Conservation (phyloP, 2,888 invertebrate species). For the Branchellion lobata region DNA sequence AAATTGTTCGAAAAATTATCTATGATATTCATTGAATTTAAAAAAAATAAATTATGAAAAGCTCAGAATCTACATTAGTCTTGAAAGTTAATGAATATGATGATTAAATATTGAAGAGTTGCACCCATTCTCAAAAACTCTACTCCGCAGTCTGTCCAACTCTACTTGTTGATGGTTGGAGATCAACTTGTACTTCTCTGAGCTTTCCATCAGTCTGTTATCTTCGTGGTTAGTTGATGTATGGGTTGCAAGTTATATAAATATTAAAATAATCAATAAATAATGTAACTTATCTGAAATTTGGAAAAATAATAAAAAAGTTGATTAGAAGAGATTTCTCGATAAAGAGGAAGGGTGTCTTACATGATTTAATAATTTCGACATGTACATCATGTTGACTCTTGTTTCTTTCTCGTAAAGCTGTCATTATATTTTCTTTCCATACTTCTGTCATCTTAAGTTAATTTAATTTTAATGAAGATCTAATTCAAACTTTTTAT, state of each 20-base stretch:
- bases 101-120: no score
- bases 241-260: no score
- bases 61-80: no score
- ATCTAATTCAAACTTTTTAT: no score
- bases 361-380: background rate
- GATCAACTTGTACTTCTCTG: conserved; percentile 76
- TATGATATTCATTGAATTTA: no score
- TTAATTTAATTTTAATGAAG: no score
- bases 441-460: background rate
- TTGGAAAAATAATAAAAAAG: background rate
- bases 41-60: no score
- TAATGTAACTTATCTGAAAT: no score
- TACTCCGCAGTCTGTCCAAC: conserved; percentile 74
- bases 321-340: background rate
- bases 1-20: no score
- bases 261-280: no score
- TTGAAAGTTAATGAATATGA: no score
- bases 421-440: background rate
- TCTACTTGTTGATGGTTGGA: conserved; percentile 82
- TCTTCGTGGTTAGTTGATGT: conserved; percentile 70
- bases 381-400: background rate
- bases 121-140: background rate
- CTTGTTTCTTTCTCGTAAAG: conserved; percentile 7
- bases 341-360: no score
- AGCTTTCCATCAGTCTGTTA: conserved; percentile 80